Conservation (phyloP, 2,888 invertebrate species). For the Trilocha varians region DNA sequence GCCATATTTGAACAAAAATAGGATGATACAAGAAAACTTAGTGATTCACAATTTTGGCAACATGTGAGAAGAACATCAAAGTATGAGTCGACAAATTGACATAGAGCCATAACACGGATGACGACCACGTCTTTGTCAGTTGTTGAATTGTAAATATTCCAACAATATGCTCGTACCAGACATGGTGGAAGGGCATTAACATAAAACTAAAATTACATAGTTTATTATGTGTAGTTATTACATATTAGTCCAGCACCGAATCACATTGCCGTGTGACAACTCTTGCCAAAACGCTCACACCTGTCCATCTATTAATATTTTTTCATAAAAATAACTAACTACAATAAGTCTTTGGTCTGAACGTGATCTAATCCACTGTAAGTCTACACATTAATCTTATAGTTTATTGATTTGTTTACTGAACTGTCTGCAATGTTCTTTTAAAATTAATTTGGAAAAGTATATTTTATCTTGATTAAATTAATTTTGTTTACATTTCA, state of each 20-base stretch:
- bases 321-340: slow-evolving; percentile 48
- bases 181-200: slow-evolving; percentile 11
- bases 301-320: slow-evolving; percentile 69
- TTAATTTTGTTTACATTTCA: neutral
- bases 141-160: neutral
- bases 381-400: neutral
- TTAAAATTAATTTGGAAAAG: neutral
- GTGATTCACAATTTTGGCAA: slow-evolving; percentile 4
- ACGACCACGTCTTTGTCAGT: neutral
- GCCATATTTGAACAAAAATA: neutral
- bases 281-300: slow-evolving; percentile 62
- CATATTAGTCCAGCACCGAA: slow-evolving; percentile 54
- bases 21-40: neutral
- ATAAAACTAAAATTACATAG: slow-evolving; percentile 29
- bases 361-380: slow-evolving; percentile 13
- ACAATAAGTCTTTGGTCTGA: slow-evolving; percentile 18
- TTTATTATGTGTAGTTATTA: slow-evolving; percentile 8
- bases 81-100: slow-evolving; percentile 4
- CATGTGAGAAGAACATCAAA: slow-evolving; percentile 1
- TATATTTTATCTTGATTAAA: neutral
- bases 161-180: neutral
- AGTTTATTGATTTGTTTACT: neutral
- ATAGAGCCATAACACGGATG: slow-evolving; percentile 4
- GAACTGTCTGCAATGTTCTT: neutral
- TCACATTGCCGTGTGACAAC: slow-evolving; percentile 40